These are phyloP conservation scores for Cyphomyrmex costatus DNA, from an alignment of 1,140 invertebrate species.

Conservation along the genomic window DNA sequence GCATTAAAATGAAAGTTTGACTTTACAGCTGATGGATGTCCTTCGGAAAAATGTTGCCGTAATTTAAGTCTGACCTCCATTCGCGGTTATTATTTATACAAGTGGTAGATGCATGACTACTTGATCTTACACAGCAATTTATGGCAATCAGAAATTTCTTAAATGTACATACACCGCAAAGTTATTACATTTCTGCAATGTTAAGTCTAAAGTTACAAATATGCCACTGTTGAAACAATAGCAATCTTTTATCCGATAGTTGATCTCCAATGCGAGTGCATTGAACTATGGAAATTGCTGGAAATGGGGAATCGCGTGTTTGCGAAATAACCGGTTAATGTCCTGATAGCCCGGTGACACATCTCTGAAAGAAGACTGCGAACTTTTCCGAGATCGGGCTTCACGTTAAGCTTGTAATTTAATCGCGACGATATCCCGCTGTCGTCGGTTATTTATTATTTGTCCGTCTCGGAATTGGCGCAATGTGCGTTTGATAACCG, in stretches of 20 bases:
- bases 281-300: constrained; percentile 60
- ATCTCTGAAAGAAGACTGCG: constrained; percentile 46
- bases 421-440: background rate
- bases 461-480: background rate
- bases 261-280: constrained; percentile 39
- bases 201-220: background rate
- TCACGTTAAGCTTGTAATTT: constrained; percentile 3
- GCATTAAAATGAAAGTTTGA: constrained; percentile 51
- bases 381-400: constrained; percentile 35
- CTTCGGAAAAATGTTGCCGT: constrained; percentile 30
- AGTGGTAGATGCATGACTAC: background rate
- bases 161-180: background rate
- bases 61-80: constrained; percentile 42
- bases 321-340: constrained; percentile 39
- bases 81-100: background rate
- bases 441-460: background rate
- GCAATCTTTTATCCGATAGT: background rate
- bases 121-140: background rate
- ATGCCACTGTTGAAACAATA: background rate
- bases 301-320: constrained; percentile 66
- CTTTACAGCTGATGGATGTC: constrained; percentile 48
- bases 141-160: background rate
- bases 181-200: constrained; percentile 4
- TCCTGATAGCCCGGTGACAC: constrained; percentile 47
- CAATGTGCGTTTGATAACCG: background rate